These are phyloP conservation scores for Ericerus pela DNA, from an alignment of 1,140 invertebrate species.

Conservation along the genomic window DNA sequence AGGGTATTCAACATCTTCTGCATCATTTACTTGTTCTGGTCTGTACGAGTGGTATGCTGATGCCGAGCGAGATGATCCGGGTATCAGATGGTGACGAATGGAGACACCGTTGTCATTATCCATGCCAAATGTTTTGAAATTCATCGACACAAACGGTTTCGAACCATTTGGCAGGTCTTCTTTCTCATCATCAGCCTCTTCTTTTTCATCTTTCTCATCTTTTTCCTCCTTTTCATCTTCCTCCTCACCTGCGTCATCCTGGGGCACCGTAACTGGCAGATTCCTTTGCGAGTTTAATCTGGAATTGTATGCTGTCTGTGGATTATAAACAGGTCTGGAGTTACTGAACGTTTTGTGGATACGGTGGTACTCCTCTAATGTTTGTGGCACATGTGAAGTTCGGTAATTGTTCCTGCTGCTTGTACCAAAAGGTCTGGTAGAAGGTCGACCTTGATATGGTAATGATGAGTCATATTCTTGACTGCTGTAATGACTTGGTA, in stretches of 20 bases:
- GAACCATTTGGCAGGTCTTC: neutral
- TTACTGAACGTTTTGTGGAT: slow-evolving; percentile 3
- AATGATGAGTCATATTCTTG: too few relatives aligned
- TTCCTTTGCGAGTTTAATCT: too few relatives aligned
- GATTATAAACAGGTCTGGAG: neutral
- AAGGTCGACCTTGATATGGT: too few relatives aligned
- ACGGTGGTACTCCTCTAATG: slow-evolving; percentile 15
- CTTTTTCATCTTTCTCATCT: neutral
- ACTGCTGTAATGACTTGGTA: too few relatives aligned
- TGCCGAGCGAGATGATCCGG: too few relatives aligned
- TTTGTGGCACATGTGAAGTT: slow-evolving; percentile 9
- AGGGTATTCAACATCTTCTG: neutral
- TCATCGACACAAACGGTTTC: slow-evolving; percentile 17
- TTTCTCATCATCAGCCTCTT: neutral
- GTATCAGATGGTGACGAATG: slow-evolving; percentile 2
- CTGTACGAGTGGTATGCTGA: neutral
- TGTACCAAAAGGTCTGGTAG: too few relatives aligned
- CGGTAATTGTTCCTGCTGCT: neutral
- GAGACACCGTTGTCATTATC: neutral
- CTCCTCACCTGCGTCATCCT: neutral
- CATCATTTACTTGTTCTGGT: neutral
- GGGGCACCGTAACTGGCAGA: neutral
- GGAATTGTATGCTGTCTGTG: too few relatives aligned
- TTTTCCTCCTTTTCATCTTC: neutral
- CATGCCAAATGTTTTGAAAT: neutral